phyloP scores from a whole-genome alignment of 2,888 invertebrate species.

The Microplitis manilae region DNA sequence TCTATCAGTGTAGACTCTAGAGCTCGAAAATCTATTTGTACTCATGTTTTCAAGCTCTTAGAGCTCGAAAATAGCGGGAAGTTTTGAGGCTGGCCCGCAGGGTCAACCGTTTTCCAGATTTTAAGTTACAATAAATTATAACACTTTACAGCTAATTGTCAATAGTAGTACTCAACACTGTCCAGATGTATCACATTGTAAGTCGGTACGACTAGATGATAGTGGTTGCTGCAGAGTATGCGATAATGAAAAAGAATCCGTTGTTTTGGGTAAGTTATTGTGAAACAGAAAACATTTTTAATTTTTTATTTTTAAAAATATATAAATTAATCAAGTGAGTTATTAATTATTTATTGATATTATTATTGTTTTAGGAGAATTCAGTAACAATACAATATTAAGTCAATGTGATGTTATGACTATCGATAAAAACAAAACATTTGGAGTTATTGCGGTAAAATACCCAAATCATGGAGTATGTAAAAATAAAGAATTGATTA shows the following conservation, averaged over 20 bases:
- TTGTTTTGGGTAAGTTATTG: slow-evolving; percentile 69
- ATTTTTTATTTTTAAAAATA: background rate
- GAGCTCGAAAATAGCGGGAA: too few relatives aligned
- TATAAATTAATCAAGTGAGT: background rate
- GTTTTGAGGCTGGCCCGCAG: too few relatives aligned
- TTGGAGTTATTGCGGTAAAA: slow-evolving; percentile 74
- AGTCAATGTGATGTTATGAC: slow-evolving; percentile 74
- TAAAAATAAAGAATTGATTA: slow-evolving; percentile 76
- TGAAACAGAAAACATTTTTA: slow-evolving; percentile 35
- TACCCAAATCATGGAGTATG: slow-evolving; percentile 76
- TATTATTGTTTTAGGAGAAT: background rate
- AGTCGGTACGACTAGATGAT: slow-evolving; percentile 73
- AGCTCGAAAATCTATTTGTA: too few relatives aligned
- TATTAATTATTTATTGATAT: background rate
- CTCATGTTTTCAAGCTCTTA: too few relatives aligned
- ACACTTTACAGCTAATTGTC: slow-evolving; percentile 72
- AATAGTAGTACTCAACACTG: slow-evolving; percentile 75
- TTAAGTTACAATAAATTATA: background rate
- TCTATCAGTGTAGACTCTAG: too few relatives aligned
- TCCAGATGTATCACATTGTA: slow-evolving; percentile 77
- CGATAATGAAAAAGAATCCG: slow-evolving; percentile 71
- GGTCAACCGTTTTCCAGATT: too few relatives aligned
- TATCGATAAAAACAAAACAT: slow-evolving; percentile 74
- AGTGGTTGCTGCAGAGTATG: slow-evolving; percentile 82
- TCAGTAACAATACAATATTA: background rate